phyloP scores from a whole-genome alignment of 2,113 vertebrate genomes.

The Propithecus coquereli region DNA sequence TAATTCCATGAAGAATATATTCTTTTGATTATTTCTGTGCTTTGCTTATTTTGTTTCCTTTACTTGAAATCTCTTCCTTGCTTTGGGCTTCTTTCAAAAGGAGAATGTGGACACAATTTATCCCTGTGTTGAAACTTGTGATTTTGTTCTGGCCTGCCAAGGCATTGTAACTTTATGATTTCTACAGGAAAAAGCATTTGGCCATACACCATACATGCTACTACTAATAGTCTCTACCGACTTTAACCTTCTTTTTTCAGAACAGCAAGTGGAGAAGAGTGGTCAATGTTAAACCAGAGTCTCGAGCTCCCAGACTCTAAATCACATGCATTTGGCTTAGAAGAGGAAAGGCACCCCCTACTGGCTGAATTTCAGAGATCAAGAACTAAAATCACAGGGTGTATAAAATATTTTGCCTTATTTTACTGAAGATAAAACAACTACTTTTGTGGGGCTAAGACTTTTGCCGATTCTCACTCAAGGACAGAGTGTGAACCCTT shows the following conservation, averaged over 20 bases:
- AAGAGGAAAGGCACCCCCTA: background rate
- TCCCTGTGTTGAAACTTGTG: background rate
- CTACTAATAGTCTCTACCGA: background rate
- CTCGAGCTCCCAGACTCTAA: background rate
- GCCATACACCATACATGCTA: background rate
- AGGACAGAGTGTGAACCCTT: background rate
- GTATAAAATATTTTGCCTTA: background rate
- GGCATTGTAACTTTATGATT: background rate
- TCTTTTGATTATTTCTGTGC: background rate
- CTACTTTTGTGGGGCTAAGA: background rate
- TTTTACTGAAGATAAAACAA: background rate
- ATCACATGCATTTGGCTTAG: background rate
- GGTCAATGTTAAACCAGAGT: background rate
- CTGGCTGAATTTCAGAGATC: background rate
- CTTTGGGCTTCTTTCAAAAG: background rate
- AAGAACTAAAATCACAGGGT: background rate
- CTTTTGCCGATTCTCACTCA: background rate
- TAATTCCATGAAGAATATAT: background rate
- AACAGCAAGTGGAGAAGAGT: background rate
- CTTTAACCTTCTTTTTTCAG: background rate
- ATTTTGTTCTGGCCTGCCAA: background rate
- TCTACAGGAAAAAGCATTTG: background rate
- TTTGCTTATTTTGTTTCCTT: constrained; percentile 14
- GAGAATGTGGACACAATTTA: background rate
- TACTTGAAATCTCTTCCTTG: background rate